Evolutionary conservation across 2,113 vertebrate species (phyloP).

Genomic region (Sisor rabdophorus): DNA sequence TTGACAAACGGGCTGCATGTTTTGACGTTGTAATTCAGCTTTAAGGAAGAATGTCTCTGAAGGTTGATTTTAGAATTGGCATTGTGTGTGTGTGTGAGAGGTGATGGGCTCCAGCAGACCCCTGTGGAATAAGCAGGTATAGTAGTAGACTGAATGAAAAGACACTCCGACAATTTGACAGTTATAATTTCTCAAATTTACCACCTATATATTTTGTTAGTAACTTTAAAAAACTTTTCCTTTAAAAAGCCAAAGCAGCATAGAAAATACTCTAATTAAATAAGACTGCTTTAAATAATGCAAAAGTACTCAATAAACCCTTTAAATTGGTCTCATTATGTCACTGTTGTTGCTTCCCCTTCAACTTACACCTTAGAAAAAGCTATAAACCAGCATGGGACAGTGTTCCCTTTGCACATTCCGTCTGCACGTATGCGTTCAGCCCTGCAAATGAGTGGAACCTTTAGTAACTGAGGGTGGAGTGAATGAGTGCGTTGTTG

Average conservation of each 20-base stretch:
- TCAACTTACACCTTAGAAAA: not conserved
- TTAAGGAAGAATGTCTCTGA: too few species aligned
- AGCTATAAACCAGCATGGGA: conserved; percentile 24
- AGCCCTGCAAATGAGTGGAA: conserved; percentile 27
- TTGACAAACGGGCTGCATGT: too few species aligned
- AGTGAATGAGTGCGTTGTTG: conserved; percentile 52
- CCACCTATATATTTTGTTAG: not conserved
- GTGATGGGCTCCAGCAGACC: too few species aligned
- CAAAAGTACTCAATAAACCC: not conserved
- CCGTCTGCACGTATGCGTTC: conserved; percentile 29
- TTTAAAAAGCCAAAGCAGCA: conserved; percentile 1
- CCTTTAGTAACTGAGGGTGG: not conserved
- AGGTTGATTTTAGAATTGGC: too few species aligned
- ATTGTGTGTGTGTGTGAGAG: too few species aligned
- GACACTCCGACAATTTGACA: not conserved
- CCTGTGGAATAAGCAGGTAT: too few species aligned
- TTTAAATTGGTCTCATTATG: conserved; percentile 18
- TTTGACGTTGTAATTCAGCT: too few species aligned
- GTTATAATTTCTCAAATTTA: not conserved
- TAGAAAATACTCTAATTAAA: not conserved
- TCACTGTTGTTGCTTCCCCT: conserved; percentile 16
- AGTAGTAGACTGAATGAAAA: not conserved
- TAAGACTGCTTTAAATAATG: not conserved
- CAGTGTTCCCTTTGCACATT: not conserved
- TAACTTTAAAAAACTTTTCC: not conserved